phyloP scores from a whole-genome alignment of 1,140 invertebrate species.

The Zaprionus africanus region DNA sequence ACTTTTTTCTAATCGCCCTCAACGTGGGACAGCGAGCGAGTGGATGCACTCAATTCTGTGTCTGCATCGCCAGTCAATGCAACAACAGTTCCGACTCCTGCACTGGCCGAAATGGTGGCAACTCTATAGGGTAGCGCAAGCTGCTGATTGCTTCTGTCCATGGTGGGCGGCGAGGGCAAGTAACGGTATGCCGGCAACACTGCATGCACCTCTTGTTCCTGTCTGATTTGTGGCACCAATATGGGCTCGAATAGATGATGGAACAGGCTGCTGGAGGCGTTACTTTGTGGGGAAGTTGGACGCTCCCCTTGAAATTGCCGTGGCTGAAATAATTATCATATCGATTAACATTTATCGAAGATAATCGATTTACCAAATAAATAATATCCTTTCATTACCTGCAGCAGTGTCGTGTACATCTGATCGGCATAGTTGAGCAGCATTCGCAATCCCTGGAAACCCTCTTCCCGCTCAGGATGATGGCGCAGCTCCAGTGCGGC shows the following conservation, averaged over 20 bases:
- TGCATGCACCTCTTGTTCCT: background rate
- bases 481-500: conserved; percentile 26
- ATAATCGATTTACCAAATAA: background rate
- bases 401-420: conserved; percentile 33
- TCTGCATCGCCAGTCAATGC: background rate
- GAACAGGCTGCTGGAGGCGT: background rate
- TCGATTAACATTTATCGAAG: background rate
- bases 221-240: background rate
- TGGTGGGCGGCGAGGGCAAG: too few relatives aligned
- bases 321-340: background rate
- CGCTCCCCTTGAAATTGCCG: conserved; percentile 4
- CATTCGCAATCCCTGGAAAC: conserved; percentile 25
- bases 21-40: background rate
- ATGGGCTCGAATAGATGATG: conserved; percentile 37
- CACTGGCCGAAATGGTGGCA: conserved; percentile 6
- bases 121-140: conserved; percentile 12
- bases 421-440: conserved; percentile 40
- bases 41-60: background rate
- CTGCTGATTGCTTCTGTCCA: background rate
- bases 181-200: background rate
- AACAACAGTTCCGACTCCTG: background rate
- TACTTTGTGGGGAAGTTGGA: background rate
- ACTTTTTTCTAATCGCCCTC: background rate
- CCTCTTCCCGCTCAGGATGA: conserved; percentile 36
- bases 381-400: conserved; percentile 12